Conservation (phyloP, 2,113 vertebrate genomes). For the Cyanistes caeruleus region DNA sequence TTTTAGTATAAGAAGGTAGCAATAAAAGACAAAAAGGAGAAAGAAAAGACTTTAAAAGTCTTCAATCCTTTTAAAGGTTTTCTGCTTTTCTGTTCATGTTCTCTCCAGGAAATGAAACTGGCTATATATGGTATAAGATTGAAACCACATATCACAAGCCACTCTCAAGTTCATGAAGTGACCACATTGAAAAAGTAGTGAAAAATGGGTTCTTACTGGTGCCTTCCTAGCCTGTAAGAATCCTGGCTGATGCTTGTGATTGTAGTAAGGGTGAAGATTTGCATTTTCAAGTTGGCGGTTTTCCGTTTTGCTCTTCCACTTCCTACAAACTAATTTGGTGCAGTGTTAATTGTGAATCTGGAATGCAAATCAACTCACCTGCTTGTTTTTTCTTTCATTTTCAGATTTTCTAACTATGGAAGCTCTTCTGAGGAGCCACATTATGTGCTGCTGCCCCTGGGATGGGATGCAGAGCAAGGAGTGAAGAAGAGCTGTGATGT, state of each 20-base stretch:
- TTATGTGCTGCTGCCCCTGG: rapidly evolving
- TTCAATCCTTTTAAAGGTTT: neutral
- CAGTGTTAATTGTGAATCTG: constrained; percentile 40
- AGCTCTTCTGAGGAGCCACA: neutral
- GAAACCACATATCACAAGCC: constrained; percentile 16
- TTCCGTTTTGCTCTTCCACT: constrained; percentile 55
- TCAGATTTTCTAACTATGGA: constrained; percentile 53
- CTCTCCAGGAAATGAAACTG: constrained; percentile 23
- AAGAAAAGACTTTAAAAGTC: neutral
- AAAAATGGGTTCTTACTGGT: constrained; percentile 5
- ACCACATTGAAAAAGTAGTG: neutral
- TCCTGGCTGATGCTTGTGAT: neutral
- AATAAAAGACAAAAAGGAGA: neutral
- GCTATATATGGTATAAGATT: neutral
- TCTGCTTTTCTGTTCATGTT: neutral
- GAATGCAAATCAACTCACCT: constrained; percentile 64
- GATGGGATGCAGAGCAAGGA: neutral
- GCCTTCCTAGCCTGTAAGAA: neutral
- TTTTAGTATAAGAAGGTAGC: neutral
- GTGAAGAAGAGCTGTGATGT: neutral
- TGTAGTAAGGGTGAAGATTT: constrained; percentile 46
- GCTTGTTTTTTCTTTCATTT: constrained; percentile 60
- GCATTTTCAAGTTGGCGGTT: constrained; percentile 46
- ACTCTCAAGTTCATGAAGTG: neutral
- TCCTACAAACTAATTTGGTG: constrained; percentile 23